These are phyloP conservation scores for Erethizon dorsatum DNA, from an alignment of 2,797 vertebrate genomes.

Conservation along the genomic window DNA sequence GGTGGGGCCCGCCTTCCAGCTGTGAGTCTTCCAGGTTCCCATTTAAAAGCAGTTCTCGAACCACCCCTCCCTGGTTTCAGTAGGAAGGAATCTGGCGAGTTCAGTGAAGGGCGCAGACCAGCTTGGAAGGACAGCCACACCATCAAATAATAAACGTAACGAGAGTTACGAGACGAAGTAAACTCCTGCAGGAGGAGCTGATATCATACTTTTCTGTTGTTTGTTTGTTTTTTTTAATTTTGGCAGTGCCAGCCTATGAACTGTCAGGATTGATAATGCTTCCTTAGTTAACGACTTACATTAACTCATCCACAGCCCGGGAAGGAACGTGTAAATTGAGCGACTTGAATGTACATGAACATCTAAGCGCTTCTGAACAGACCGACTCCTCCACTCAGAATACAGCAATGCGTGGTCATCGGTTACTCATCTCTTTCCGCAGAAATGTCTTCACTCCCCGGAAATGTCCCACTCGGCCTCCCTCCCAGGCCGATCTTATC, in stretches of 20 bases:
- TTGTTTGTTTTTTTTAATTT: not conserved
- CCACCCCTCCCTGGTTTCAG: not conserved
- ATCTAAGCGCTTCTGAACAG: conserved; percentile 2
- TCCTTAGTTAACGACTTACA: not conserved
- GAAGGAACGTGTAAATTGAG: not conserved
- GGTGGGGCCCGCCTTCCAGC: not conserved
- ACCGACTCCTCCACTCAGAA: not conserved
- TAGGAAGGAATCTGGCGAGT: not conserved
- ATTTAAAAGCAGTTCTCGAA: not conserved
- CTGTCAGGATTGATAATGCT: not conserved
- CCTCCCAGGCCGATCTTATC: not conserved
- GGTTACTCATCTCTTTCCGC: not conserved
- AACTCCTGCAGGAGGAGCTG: not conserved
- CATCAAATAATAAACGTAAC: not conserved
- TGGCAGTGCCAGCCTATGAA: not conserved
- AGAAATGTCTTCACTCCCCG: not conserved
- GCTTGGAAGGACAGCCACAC: not conserved
- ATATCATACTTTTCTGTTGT: not conserved
- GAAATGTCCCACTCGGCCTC: not conserved
- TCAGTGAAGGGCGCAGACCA: not conserved
- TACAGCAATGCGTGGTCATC: not conserved
- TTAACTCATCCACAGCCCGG: not conserved
- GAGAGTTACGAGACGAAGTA: not conserved
- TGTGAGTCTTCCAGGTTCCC: not conserved
- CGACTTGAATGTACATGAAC: not conserved